Percentiles rank a stretch among this genome's conserved stretches.
Evolutionary conservation across 2,113 vertebrate species (phyloP).

Genomic region (Sakesphorus luctuosus): DNA sequence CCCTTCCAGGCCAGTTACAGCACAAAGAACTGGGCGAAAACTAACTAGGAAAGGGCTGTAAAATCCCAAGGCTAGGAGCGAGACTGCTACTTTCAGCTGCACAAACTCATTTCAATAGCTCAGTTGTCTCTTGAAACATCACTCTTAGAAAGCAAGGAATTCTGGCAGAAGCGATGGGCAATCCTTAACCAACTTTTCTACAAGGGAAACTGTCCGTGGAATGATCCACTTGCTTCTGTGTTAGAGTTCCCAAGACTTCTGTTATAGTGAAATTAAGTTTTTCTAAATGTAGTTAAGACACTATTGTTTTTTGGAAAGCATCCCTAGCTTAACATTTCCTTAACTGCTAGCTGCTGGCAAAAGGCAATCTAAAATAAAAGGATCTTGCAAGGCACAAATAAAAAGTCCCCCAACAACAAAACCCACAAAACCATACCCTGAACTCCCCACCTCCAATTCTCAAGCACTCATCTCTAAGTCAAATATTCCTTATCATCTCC

Average conservation of each 20-base stretch:
- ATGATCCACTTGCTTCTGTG: background rate
- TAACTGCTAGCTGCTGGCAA: background rate
- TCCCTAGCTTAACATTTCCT: background rate
- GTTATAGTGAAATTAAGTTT: background rate
- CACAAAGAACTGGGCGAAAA: background rate
- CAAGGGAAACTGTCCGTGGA: background rate
- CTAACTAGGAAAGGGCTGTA: background rate
- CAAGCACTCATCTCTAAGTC: background rate
- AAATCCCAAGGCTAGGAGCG: background rate
- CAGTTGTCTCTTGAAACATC: background rate
- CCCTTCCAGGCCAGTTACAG: background rate
- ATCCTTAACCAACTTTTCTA: background rate
- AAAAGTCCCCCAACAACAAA: background rate
- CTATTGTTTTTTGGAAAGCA: background rate
- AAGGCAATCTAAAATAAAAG: background rate
- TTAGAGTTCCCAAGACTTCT: background rate
- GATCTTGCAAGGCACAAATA: background rate
- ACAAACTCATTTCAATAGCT: background rate
- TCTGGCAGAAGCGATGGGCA: background rate
- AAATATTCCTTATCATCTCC: slow-evolving; percentile 20
- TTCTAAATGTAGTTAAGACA: background rate
- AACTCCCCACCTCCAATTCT: background rate
- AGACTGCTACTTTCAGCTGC: background rate
- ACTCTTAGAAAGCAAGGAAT: background rate
- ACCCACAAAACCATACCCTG: background rate